phyloP scores from a whole-genome alignment of 2,888 invertebrate species.

The Drymonia ruficornis region DNA sequence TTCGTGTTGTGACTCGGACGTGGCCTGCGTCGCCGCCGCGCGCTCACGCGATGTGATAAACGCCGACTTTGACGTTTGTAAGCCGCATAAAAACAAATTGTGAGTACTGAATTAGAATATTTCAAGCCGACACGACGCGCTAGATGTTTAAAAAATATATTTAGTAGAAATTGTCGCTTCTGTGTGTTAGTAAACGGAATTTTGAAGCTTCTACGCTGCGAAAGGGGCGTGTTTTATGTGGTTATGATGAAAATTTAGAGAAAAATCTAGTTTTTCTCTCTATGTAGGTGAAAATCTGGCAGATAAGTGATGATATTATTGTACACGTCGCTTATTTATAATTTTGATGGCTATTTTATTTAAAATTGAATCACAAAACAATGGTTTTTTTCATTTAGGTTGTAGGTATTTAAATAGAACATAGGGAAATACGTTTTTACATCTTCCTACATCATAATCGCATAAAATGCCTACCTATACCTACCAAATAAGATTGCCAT shows the following conservation, averaged over 20 bases:
- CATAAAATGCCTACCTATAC: not conserved
- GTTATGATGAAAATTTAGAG: conserved; percentile 9
- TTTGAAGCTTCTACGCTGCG: conserved; percentile 12
- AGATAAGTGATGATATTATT: not conserved
- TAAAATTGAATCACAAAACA: not conserved
- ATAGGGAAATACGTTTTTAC: not conserved
- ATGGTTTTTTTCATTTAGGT: no score
- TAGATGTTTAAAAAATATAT: conserved; percentile 32
- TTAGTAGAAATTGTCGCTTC: conserved; percentile 22
- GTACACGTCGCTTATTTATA: not conserved
- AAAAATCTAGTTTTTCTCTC: not conserved
- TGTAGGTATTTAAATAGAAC: not conserved
- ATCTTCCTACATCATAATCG: not conserved
- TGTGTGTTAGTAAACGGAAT: conserved; percentile 12
- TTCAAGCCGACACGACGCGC: conserved; percentile 41
- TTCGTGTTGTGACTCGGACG: conserved; percentile 62
- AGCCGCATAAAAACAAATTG: conserved; percentile 60
- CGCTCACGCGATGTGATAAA: conserved; percentile 60
- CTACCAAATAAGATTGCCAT: not conserved
- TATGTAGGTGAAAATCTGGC: not conserved
- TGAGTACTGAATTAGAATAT: conserved; percentile 73
- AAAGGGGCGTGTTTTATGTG: conserved; percentile 14
- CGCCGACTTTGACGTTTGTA: conserved; percentile 64
- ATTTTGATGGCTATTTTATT: not conserved
- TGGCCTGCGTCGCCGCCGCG: conserved; percentile 61